phyloP scores from a whole-genome alignment of 2,113 vertebrate species.

The Eptatretus burgeri region DNA sequence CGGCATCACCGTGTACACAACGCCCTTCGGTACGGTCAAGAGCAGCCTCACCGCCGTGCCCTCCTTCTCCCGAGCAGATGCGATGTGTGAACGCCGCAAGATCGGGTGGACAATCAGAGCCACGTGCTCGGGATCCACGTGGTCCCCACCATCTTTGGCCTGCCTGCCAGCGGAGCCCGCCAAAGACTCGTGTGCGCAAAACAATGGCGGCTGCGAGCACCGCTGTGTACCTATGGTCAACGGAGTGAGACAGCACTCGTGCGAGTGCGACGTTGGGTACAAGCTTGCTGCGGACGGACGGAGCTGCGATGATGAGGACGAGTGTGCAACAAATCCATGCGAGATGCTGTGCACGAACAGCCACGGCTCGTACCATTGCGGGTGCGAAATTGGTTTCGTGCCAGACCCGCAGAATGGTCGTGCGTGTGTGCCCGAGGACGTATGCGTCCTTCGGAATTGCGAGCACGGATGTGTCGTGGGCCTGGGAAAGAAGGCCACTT shows the following conservation, averaged over 20 bases:
- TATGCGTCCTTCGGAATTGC: neutral
- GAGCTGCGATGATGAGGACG: conserved; percentile 1
- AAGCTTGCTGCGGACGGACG: neutral
- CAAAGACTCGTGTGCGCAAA: neutral
- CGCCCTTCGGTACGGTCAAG: neutral
- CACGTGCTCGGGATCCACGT: neutral
- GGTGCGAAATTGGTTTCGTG: neutral
- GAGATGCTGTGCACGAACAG: conserved; percentile 4
- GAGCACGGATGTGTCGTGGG: neutral
- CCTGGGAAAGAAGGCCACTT: neutral
- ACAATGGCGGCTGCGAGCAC: conserved; percentile 6
- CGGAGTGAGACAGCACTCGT: neutral
- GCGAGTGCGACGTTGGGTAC: neutral
- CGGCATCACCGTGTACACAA: neutral
- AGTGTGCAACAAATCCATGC: neutral
- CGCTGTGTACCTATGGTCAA: neutral
- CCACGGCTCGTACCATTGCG: conserved; percentile 2
- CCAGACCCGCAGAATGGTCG: neutral
- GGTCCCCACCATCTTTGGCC: neutral
- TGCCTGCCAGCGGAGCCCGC: neutral
- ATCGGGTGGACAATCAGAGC: neutral
- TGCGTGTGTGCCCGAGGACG: neutral
- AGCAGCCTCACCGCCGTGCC: neutral
- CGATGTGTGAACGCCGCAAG: neutral
- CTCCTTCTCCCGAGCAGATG: neutral